Evolutionary conservation across 2,797 vertebrate genomes (phyloP).

Genomic region (Chromobotia macracanthus): DNA sequence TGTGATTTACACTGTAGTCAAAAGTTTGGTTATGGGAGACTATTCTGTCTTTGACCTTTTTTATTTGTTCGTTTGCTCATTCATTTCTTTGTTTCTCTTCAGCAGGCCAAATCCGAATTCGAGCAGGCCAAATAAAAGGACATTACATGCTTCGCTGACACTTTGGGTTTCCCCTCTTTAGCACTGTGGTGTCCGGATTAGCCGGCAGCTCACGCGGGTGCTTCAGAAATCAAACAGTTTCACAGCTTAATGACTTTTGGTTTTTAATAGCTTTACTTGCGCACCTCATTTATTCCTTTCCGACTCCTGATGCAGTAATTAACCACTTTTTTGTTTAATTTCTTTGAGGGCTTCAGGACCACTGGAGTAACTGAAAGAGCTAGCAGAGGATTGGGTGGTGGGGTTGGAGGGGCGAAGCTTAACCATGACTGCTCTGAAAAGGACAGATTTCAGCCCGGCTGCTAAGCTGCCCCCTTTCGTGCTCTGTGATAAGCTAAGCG

Average conservation of each 20-base stretch:
- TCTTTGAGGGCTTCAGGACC: slow-evolving; percentile 68
- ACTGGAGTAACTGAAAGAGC: slow-evolving; percentile 50
- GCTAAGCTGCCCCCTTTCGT: slow-evolving; percentile 30
- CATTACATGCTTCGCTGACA: slow-evolving; percentile 75
- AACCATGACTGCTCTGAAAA: slow-evolving; percentile 63
- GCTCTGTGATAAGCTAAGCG: slow-evolving; percentile 34
- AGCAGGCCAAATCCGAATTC: slow-evolving; percentile 61
- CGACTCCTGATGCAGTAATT: slow-evolving; percentile 78
- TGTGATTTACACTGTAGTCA: neutral
- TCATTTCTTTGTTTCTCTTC: slow-evolving; percentile 66
- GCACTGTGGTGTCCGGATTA: slow-evolving; percentile 52
- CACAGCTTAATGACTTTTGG: slow-evolving; percentile 76
- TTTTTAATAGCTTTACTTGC: slow-evolving; percentile 78
- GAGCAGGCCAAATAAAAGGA: slow-evolving; percentile 74
- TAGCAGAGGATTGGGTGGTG: slow-evolving; percentile 49
- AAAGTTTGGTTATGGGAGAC: neutral
- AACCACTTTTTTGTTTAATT: slow-evolving; percentile 77
- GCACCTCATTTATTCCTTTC: slow-evolving; percentile 80
- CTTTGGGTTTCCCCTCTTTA: slow-evolving; percentile 40
- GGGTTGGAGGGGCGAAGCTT: slow-evolving; percentile 52
- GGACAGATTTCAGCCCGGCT: slow-evolving; percentile 31
- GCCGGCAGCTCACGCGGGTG: slow-evolving; percentile 72
- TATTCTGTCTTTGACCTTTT: slow-evolving; percentile 5
- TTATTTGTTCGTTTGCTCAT: slow-evolving; percentile 20
- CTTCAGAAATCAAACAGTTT: slow-evolving; percentile 80